These are phyloP conservation scores for Sardina pilchardus DNA, from an alignment of 2,113 vertebrate genomes.

Conservation along the genomic window DNA sequence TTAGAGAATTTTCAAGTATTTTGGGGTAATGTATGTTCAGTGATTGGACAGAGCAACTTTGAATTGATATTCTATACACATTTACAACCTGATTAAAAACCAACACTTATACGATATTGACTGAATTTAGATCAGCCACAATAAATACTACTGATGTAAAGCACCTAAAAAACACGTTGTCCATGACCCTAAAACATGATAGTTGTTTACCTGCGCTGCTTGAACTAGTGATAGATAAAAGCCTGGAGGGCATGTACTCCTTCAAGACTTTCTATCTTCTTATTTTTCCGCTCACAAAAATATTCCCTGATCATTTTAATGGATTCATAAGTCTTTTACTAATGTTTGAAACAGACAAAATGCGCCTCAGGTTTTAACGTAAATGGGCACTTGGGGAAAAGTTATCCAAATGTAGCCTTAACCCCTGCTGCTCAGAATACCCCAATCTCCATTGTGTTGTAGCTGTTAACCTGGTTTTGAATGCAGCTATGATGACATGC, in stretches of 20 bases:
- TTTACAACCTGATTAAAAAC: background rate
- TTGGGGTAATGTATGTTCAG: background rate
- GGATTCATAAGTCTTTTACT: background rate
- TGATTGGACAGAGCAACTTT: background rate
- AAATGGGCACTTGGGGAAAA: background rate
- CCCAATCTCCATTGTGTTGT: background rate
- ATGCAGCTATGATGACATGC: background rate
- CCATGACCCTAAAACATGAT: background rate
- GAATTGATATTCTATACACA: background rate
- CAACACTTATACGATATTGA: background rate
- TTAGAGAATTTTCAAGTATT: background rate
- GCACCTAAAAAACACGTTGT: background rate
- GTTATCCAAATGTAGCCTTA: background rate
- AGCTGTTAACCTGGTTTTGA: background rate
- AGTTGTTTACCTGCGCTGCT: conserved; percentile 6
- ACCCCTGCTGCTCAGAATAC: background rate
- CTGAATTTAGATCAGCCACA: background rate
- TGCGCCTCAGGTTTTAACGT: background rate
- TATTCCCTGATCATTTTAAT: background rate
- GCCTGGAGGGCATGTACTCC: background rate
- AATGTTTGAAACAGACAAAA: background rate
- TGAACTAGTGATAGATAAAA: background rate
- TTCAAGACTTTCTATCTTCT: background rate
- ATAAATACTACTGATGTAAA: background rate
- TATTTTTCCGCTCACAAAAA: background rate